Base-by-base conservation (phyloP, 2,888 invertebrate genomes). In the Halictus ligatus region DNA sequence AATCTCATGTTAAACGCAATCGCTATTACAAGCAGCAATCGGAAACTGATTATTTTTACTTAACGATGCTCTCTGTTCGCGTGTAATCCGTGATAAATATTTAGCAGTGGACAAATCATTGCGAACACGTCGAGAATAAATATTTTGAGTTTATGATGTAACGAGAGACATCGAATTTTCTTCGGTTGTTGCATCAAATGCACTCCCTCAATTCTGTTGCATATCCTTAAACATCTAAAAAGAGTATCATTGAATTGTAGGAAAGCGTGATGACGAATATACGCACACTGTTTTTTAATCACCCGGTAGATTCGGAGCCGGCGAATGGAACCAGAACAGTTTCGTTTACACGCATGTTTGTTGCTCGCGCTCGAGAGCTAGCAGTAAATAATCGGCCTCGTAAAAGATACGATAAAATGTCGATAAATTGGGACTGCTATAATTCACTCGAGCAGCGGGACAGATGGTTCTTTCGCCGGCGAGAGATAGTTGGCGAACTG, bases 351-450 rank as follows among this genome's bases (percentile, higher is more conserved):
- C 71, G 50, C 13, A 4, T 35, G 67, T 67, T 77, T 21, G 67
- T 67, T 67, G 76, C 67, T 60, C 64, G 67, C 18, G 18, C 46
- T 25, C 29, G 35, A 35, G 67, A 35, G n/a, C n/a, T n/a, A 2
- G 18, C 15, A 12, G 48, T 48, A 50, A 77, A 67, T 67, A 35
- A 46, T 29, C 35, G 67, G 10, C 15, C 46, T 67, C n/a, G 67
- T 77, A 67, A 77, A 40, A 35, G 43, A n/a, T 71, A 71, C 71
- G 43, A 71, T 43, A n/a, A 71, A 71, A 43, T n/a, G 40, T 71
- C n/a, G 2, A 71, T 71, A 71, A 71, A 71, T 43, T n/a, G 71
- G 43, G 71, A 71, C 71, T 43, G n/a, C 6, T 43, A 43, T 43
- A 71, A 43, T 43, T 71, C 71, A 43, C 13, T 40, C 43, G 71